phyloP scores from a whole-genome alignment of 2,888 invertebrate species.

The Thereva nobilitata region DNA sequence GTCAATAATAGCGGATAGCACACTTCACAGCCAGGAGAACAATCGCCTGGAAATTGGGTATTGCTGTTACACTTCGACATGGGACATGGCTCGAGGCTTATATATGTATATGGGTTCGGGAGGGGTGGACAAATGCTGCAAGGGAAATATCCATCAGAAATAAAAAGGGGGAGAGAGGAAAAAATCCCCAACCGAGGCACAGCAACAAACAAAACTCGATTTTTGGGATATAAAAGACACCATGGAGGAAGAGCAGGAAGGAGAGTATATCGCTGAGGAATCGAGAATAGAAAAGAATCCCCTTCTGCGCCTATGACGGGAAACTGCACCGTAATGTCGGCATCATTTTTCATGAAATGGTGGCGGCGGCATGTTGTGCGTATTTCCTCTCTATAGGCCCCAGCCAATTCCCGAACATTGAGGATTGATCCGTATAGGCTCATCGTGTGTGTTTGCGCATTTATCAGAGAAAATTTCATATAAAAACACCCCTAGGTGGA shows the following conservation, averaged over 20 bases:
- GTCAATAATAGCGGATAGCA: slow-evolving; percentile 9
- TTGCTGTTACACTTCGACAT: slow-evolving; percentile 11
- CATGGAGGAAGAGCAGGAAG: background rate
- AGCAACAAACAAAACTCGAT: background rate
- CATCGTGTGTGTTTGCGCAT: slow-evolving; percentile 14
- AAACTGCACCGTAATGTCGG: slow-evolving; percentile 38
- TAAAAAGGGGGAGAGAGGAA: background rate
- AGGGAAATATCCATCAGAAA: slow-evolving; percentile 12
- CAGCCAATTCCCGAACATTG: slow-evolving; percentile 14
- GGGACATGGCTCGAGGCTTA: slow-evolving; percentile 5
- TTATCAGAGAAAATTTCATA: slow-evolving; percentile 1
- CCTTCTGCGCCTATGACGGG: slow-evolving; percentile 20
- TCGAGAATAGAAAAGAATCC: slow-evolving; percentile 7
- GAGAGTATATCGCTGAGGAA: background rate
- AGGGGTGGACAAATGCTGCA: background rate
- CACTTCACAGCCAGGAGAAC: slow-evolving; percentile 3
- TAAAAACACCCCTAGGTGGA: slow-evolving; percentile 18
- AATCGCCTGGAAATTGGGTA: slow-evolving; percentile 28
- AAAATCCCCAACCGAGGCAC: background rate
- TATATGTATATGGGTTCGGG: background rate
- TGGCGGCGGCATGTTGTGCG: slow-evolving; percentile 33
- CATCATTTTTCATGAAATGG: slow-evolving; percentile 41
- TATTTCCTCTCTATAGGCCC: slow-evolving; percentile 25
- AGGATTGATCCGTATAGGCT: slow-evolving; percentile 22
- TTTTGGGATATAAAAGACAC: background rate